Evolutionary conservation across 2,888 invertebrate genomes (phyloP).

Genomic region (Noctua comes): DNA sequence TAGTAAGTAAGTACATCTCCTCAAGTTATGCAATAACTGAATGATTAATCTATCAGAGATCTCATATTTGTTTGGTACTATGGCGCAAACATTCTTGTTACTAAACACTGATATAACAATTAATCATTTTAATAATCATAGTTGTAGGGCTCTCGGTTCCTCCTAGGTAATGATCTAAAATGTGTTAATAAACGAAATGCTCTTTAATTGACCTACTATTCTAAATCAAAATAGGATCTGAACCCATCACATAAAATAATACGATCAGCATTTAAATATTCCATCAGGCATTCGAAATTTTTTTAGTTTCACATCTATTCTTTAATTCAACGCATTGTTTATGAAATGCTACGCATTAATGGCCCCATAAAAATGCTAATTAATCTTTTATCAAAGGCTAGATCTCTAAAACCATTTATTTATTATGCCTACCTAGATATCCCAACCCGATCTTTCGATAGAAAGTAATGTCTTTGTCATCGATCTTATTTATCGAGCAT

Average conservation of each 20-base stretch:
- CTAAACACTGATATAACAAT: slow-evolving; percentile 19
- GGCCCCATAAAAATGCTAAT: slow-evolving; percentile 25
- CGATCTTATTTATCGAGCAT: slow-evolving; percentile 15
- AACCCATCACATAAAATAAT: not conserved
- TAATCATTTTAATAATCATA: slow-evolving; percentile 22
- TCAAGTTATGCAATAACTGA: not conserved
- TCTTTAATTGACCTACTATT: not conserved
- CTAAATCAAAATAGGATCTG: not conserved
- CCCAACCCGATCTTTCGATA: slow-evolving; percentile 4
- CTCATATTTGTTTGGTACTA: not conserved
- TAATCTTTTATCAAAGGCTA: not conserved
- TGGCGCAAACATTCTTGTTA: slow-evolving; percentile 27
- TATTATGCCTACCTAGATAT: not conserved
- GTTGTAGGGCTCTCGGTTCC: not conserved
- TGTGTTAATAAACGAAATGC: not conserved
- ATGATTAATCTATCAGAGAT: slow-evolving; percentile 21
- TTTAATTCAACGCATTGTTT: slow-evolving; percentile 24
- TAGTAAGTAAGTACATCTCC: too few relatives aligned
- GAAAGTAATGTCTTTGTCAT: slow-evolving; percentile 33
- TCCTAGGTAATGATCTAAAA: not conserved
- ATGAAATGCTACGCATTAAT: slow-evolving; percentile 13
- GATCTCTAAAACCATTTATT: slow-evolving; percentile 15
- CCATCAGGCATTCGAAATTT: slow-evolving; percentile 11
- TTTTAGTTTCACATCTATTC: not conserved
- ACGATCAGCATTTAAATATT: not conserved